phyloP scores from a whole-genome alignment of 2,888 invertebrate genomes.

The Disparrhopalites patrizii region DNA sequence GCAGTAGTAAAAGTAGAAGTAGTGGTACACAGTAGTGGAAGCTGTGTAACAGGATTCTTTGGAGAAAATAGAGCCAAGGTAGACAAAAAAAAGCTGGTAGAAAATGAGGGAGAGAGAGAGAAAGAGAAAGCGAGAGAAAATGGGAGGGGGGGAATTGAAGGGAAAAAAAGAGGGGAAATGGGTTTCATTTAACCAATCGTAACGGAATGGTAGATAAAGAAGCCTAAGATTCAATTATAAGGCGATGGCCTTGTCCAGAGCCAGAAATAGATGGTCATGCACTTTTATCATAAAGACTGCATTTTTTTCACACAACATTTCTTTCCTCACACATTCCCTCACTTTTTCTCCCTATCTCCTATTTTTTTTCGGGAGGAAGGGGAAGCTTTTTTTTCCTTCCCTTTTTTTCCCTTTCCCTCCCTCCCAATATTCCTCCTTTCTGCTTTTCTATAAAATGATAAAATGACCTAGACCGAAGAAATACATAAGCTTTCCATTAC shows the following conservation, averaged over 20 bases:
- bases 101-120: too few species aligned
- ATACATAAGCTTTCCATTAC: too few species aligned
- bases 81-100: too few species aligned
- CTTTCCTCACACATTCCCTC: too few species aligned
- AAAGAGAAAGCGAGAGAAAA: too few species aligned
- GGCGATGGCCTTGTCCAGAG: conserved; percentile 10
- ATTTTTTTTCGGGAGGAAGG: too few species aligned
- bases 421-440: background rate
- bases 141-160: background rate
- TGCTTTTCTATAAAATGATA: too few species aligned
- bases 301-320: background rate
- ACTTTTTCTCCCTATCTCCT: background rate
- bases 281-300: conserved; percentile 6
- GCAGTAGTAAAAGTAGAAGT: too few species aligned
- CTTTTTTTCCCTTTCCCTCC: background rate
- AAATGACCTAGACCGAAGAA: too few species aligned
- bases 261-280: conserved; percentile 10
- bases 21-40: too few species aligned
- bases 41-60: too few species aligned
- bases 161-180: conserved; percentile 9
- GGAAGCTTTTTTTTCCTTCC: background rate
- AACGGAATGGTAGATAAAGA: conserved; percentile 5
- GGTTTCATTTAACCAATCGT: conserved; percentile 11
- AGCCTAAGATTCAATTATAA: conserved; percentile 8
- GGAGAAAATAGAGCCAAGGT: too few species aligned